Base-by-base conservation (phyloP, 2,797 vertebrate genomes). In the Leptoclinus maculatus region DNA sequence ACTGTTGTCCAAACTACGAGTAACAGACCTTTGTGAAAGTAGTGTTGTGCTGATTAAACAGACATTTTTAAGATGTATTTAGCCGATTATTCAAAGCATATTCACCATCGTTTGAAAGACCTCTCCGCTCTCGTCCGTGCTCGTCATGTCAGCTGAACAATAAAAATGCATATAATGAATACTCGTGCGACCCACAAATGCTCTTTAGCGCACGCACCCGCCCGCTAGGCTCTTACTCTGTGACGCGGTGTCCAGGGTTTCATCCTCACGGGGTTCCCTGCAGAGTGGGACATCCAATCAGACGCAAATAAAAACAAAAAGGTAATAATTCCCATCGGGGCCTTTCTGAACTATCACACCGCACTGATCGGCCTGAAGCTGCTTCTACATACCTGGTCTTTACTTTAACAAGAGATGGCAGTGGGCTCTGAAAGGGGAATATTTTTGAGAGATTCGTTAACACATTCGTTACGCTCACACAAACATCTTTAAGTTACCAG, bases 101-200 rank as follows among this genome's bases (percentile, higher is more conserved):
- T 9, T 72, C 80, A 92, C 89, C 82, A 87, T 83, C 0, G 71
- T 32, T 39, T 79, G 19, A 8, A 27, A 29, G 23, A 87, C 3
- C 1, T 39, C 41, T 13, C 13, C n/a, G 0, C 6, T 64, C 21
- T 53, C 75, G 2, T 39, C 41, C 12, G 0, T 2, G 16, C 14
- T 56, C 0, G 23, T 25, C 13, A 11, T 12, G 12, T 51, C 58
- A 25, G 3, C 27, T 47, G 39, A 65, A 41, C 68, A 59, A 32
- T 36, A 58, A 45, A 71, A 74, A 2, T 5, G 2, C n/a, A 66
- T 0, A 8, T 7, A 67, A 60, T 76, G 5, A 83, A 80, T 8
- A 59, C 19, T 39, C 13, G 21, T 17, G 16, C 3, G 0, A 65
- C 23, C 2, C 38, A 23, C 7, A 38, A 25, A 36, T n/a, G 10